A percentile compares a stretch with the other conserved stretches of the same genome.
These are phyloP conservation scores for Oscheius myriophilus DNA, from an alignment of 2,888 invertebrate genomes.

Conservation along the genomic window DNA sequence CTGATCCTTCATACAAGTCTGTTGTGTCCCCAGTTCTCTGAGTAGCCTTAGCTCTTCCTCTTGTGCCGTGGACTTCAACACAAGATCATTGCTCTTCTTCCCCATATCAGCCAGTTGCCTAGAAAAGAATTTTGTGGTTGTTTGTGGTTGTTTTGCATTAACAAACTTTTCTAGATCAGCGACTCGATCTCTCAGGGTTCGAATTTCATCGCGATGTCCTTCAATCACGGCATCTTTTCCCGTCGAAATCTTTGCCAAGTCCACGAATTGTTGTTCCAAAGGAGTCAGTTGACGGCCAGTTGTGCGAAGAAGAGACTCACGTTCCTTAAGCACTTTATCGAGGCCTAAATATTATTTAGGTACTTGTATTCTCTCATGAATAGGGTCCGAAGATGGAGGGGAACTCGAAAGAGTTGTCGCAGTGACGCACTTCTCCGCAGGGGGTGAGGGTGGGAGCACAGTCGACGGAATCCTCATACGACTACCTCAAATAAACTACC, in stretches of 20 bases:
- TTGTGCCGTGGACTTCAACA: slow-evolving; percentile 35
- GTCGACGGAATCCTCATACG: slow-evolving; percentile 8
- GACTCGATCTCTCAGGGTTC: slow-evolving; percentile 40
- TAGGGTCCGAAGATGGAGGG: background rate
- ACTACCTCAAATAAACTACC: background rate
- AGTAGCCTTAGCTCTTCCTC: slow-evolving; percentile 54
- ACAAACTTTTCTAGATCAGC: slow-evolving; percentile 36
- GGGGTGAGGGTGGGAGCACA: slow-evolving; percentile 11
- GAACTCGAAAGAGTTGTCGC: slow-evolving; percentile 7
- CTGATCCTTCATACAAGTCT: slow-evolving; percentile 43
- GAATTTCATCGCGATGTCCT: slow-evolving; percentile 55
- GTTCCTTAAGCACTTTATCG: slow-evolving; percentile 24
- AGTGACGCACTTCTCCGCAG: slow-evolving; percentile 3
- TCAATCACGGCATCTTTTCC: slow-evolving; percentile 65
- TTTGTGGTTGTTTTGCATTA: background rate
- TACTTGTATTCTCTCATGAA: slow-evolving; percentile 7
- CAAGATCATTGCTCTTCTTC: slow-evolving; percentile 31
- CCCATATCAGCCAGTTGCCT: slow-evolving; percentile 35
- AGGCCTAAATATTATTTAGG: background rate
- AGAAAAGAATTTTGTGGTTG: slow-evolving; percentile 14
- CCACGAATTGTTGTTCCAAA: slow-evolving; percentile 64
- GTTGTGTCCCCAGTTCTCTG: slow-evolving; percentile 44
- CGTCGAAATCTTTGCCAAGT: slow-evolving; percentile 61
- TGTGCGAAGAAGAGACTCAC: slow-evolving; percentile 29
- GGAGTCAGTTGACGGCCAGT: slow-evolving; percentile 41